Conservation (phyloP, 2,888 invertebrate species). For the Eristalinus sepulchralis region DNA sequence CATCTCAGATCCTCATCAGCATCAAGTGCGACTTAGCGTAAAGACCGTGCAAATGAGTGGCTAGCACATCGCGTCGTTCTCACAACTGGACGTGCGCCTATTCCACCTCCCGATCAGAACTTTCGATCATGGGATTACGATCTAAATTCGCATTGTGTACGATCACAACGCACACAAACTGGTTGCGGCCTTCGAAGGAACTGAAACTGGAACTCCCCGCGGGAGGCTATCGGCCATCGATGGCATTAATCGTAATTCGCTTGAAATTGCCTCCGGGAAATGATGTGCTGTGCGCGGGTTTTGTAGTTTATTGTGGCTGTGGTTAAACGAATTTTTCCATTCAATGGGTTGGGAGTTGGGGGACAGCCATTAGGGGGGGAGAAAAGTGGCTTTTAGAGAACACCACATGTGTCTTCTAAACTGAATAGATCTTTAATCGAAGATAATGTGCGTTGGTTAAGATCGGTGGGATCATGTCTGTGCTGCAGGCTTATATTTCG, state of each 20-base stretch:
- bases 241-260: conserved; percentile 60
- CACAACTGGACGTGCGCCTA: conserved; percentile 21
- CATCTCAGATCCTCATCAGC: conserved; percentile 43
- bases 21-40: conserved; percentile 25
- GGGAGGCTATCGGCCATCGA: conserved; percentile 53
- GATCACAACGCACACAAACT: not conserved
- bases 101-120: conserved; percentile 50
- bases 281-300: not conserved
- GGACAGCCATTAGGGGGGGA: no score
- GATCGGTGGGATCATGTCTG: no score
- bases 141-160: conserved; percentile 28
- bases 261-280: conserved; percentile 30
- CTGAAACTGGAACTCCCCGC: not conserved
- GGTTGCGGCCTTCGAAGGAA: not conserved
- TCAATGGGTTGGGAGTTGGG: not conserved
- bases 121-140: conserved; percentile 67
- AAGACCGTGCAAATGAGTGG: conserved; percentile 62
- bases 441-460: no score
- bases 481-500: no score
- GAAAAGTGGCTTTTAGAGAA: not conserved
- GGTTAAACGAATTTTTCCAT: not conserved
- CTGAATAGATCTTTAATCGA: no score
- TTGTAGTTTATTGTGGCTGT: not conserved
- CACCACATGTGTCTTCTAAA: not conserved
- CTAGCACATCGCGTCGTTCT: conserved; percentile 49